Conservation (phyloP, 2,797 vertebrate genomes). For the Melanotaenia nigrans region DNA sequence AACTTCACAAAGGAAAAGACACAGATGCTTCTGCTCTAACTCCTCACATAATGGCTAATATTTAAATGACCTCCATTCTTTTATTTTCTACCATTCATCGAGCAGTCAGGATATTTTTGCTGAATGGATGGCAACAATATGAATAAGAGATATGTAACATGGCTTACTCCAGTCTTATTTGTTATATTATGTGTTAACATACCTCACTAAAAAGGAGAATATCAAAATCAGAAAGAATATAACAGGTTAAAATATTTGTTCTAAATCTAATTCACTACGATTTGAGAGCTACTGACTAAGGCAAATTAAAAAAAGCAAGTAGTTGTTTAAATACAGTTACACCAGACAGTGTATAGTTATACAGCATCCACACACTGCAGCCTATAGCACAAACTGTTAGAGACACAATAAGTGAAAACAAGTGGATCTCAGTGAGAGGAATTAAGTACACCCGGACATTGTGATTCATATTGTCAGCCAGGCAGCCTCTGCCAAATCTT, state of each 20-base stretch:
- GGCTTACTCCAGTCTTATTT: too few species aligned
- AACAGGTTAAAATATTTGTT: not conserved
- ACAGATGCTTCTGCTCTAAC: slow-evolving; percentile 10
- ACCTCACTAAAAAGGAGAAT: not conserved
- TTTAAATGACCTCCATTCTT: slow-evolving; percentile 14
- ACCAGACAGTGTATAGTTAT: not conserved
- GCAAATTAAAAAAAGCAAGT: not conserved
- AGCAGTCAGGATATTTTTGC: too few species aligned
- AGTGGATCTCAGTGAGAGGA: slow-evolving; percentile 24
- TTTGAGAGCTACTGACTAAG: not conserved
- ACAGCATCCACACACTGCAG: not conserved
- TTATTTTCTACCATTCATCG: not conserved
- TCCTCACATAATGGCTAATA: slow-evolving; percentile 19
- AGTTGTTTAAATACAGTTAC: not conserved
- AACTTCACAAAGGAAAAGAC: slow-evolving; percentile 2
- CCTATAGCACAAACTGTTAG: not conserved
- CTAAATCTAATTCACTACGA: too few species aligned
- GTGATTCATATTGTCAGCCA: slow-evolving; percentile 25
- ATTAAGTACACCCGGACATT: slow-evolving; percentile 28
- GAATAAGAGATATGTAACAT: too few species aligned
- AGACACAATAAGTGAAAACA: slow-evolving; percentile 27
- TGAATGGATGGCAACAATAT: too few species aligned
- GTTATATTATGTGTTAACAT: too few species aligned
- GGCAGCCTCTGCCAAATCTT: slow-evolving; percentile 33
- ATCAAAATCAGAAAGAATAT: not conserved